Percentiles rank a stretch among this genome's conserved stretches.
Evolutionary conservation across 2,888 invertebrate species (phyloP).

Genomic region (Glyphotaelius pellucidus): DNA sequence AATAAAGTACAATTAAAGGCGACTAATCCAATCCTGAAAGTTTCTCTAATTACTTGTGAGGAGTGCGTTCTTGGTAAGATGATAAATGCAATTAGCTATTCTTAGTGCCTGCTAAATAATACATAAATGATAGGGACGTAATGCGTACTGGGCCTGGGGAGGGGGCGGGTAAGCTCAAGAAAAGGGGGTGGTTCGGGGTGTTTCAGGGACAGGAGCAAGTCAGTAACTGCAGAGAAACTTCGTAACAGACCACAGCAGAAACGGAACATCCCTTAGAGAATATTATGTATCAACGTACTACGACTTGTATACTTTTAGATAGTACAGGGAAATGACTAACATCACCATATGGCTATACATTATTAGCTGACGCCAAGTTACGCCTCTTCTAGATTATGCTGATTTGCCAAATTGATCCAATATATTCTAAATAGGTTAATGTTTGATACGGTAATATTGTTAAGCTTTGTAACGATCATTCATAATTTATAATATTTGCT

Average conservation of each 20-base stretch:
- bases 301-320: neutral
- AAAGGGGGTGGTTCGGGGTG: slow-evolving; percentile 3
- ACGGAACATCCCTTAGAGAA: slow-evolving; percentile 43
- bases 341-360: neutral
- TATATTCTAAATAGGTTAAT: neutral
- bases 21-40: neutral
- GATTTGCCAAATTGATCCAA: neutral
- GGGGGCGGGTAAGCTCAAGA: neutral
- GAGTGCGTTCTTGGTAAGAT: slow-evolving; percentile 3
- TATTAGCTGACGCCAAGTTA: neutral
- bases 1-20: neutral
- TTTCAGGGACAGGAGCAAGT: slow-evolving; percentile 38
- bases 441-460: neutral
- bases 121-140: slow-evolving; percentile 64
- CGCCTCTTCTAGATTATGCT: neutral
- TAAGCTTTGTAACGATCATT: too few species aligned
- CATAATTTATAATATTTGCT: neutral
- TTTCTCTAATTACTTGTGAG: neutral
- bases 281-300: neutral
- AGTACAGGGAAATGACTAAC: neutral
- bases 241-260: slow-evolving; percentile 57
- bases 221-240: slow-evolving; percentile 55
- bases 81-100: slow-evolving; percentile 58
- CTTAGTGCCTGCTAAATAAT: slow-evolving; percentile 59
- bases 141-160: slow-evolving; percentile 54